Evolutionary conservation across 2,888 invertebrate genomes (phyloP), one percentile per base, ranked within the genome.

Genomic region (Apeira syringaria): DNA sequence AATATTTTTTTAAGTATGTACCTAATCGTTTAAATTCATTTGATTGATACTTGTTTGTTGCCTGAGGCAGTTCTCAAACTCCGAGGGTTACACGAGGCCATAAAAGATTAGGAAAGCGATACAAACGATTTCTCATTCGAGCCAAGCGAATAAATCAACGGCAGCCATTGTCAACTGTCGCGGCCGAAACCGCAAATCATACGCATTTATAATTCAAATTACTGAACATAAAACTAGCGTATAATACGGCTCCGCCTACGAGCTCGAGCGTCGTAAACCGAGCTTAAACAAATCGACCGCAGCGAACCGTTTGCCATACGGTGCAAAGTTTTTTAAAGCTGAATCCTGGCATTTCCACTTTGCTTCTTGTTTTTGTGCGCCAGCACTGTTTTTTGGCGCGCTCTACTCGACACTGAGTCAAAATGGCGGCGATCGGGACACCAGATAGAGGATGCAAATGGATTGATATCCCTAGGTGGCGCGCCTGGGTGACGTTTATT

Each of bases 401-500:
- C 45, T 34, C 27, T 47, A 12, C 20, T 5, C 20, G 20, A 51
- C 40, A 50, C 50, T 34, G 49, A 59, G 55, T 45, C 57, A 57
- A 63, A 64, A 68, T 73, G 74, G 71, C 68, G 61, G 62, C 65
- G 86, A 85, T 24, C 80, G 75, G 75, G 82, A 76, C 80, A 63
- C 61, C 59, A 69, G 87, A 87, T 86, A 85, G 73, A 63, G 64
- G 64, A 80, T 74, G 79, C 83, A 31, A 74, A 81, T 70, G 76
- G 81, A 80, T 80, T 80, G 83, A 84, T 84, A 80, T 80, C 63
- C 80, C 68, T 59, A 65, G 78, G 74, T 75, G 69, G 73, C 72
- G 69, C 67, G 68, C 71, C 71, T 59, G 49, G 64, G 56, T 71
- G 83, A 85, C 84, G 66, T 83, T 87, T 87, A 88, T 81, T 70